A percentile compares a stretch with the other conserved stretches of the same genome.
Evolutionary conservation across 1,140 invertebrate species (phyloP).

Genomic region (Ips typographus): DNA sequence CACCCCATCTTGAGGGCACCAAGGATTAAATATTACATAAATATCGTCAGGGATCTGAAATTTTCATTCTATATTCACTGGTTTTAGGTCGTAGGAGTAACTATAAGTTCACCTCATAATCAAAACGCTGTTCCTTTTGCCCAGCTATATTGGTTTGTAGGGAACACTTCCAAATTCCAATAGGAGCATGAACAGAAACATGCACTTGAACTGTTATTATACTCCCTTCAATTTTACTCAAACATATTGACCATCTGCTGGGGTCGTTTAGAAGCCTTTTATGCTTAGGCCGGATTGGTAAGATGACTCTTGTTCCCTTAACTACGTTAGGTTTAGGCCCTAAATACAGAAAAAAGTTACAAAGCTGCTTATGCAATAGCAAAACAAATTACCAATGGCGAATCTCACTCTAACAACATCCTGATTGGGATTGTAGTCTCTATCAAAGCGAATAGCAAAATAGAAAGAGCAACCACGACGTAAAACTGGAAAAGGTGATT

Average conservation of each 20-base stretch:
- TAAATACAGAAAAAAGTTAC: conserved; percentile 41
- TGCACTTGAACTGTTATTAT: conserved; percentile 63
- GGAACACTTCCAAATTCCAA: conserved; percentile 70
- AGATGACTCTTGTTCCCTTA: conserved; percentile 64
- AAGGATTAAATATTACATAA: conserved; percentile 81
- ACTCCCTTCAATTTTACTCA: conserved; percentile 60
- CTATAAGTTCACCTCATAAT: conserved; percentile 52
- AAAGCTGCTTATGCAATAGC: not conserved
- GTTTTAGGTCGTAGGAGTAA: not conserved
- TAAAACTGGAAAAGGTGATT: conserved; percentile 52
- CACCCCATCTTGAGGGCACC: conserved; percentile 66
- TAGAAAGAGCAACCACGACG: conserved; percentile 58
- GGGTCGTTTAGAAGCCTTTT: conserved; percentile 56
- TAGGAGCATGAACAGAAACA: conserved; percentile 61
- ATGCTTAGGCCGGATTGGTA: conserved; percentile 57
- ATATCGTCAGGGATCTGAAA: conserved; percentile 56
- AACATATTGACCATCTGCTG: conserved; percentile 62
- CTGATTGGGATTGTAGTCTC: conserved; percentile 51
- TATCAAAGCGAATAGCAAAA: conserved; percentile 55
- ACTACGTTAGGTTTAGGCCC: conserved; percentile 65
- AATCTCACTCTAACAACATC: conserved; percentile 57
- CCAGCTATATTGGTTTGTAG: conserved; percentile 61
- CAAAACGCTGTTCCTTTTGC: conserved; percentile 56
- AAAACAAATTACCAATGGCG: conserved; percentile 53
- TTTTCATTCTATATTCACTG: not conserved